A percentile compares a stretch with the other conserved stretches of the same genome.
These are phyloP conservation scores for Canis aureus DNA, from an alignment of 2,113 vertebrate species.

Conservation along the genomic window DNA sequence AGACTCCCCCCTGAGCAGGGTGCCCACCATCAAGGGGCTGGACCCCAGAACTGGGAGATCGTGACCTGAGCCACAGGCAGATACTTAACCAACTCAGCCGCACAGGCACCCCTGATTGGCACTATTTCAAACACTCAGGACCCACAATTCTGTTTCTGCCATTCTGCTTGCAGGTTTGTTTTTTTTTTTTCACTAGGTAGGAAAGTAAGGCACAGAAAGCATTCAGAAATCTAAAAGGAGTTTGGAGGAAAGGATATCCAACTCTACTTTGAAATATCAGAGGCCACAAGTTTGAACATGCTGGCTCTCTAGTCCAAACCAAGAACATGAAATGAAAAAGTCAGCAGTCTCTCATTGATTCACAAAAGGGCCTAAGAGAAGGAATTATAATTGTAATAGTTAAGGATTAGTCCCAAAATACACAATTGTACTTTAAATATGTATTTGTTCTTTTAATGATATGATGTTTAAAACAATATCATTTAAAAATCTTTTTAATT, in stretches of 20 bases:
- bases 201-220: neutral
- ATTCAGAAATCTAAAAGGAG: neutral
- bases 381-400: neutral
- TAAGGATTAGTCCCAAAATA: neutral
- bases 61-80: neutral
- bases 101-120: neutral
- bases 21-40: neutral
- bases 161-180: neutral
- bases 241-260: neutral
- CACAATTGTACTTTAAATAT: neutral
- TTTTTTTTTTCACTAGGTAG: neutral
- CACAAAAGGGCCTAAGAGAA: neutral
- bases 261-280: neutral
- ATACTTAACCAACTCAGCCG: neutral
- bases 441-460: conserved; percentile 18
- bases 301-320: neutral
- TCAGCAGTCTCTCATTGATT: neutral
- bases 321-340: neutral
- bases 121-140: neutral
- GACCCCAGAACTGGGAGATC: neutral
- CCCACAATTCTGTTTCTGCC: neutral
- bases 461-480: too few species aligned
- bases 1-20: neutral
- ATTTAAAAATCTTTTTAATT: neutral
- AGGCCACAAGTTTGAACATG: neutral